Conservation (phyloP, 1,140 invertebrate genomes). For the Apis cerana region DNA sequence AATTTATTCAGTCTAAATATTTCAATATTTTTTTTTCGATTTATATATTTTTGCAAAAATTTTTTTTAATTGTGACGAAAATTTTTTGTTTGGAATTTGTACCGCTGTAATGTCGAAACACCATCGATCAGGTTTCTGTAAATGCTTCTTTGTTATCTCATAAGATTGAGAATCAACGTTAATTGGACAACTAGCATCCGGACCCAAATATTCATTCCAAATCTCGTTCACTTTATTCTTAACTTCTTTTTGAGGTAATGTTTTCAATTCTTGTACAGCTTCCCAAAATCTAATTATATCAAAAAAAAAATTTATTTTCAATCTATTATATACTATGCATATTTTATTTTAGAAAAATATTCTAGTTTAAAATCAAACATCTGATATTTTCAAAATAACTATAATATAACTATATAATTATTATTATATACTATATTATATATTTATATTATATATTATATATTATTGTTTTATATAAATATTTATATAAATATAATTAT, state of each 20-base stretch:
- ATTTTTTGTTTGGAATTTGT: constrained; percentile 68
- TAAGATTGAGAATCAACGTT: constrained; percentile 97
- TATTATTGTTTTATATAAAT: too few relatives aligned
- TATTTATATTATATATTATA: too few relatives aligned
- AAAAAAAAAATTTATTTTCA: constrained; percentile 34
- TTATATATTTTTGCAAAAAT: not conserved
- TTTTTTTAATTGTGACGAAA: constrained; percentile 16
- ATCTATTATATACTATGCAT: constrained; percentile 5
- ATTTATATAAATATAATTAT: too few relatives aligned
- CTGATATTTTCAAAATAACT: too few relatives aligned
- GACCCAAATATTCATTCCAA: constrained; percentile 96
- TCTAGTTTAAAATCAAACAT: not conserved
- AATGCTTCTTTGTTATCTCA: constrained; percentile 89
- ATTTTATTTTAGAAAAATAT: not conserved
- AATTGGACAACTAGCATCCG: constrained; percentile 97
- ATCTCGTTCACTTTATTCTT: constrained; percentile 93
- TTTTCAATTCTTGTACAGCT: constrained; percentile 96
- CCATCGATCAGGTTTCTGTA: constrained; percentile 93
- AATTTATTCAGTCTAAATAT: constrained; percentile 4
- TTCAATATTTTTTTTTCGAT: not conserved
- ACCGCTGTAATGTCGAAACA: constrained; percentile 98
- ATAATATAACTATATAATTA: too few relatives aligned
- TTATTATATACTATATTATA: too few relatives aligned
- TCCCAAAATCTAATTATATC: constrained; percentile 93
- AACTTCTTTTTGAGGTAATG: constrained; percentile 92